Base-by-base conservation (phyloP, 2,113 vertebrate species). In the Halichoeres trimaculatus region DNA sequence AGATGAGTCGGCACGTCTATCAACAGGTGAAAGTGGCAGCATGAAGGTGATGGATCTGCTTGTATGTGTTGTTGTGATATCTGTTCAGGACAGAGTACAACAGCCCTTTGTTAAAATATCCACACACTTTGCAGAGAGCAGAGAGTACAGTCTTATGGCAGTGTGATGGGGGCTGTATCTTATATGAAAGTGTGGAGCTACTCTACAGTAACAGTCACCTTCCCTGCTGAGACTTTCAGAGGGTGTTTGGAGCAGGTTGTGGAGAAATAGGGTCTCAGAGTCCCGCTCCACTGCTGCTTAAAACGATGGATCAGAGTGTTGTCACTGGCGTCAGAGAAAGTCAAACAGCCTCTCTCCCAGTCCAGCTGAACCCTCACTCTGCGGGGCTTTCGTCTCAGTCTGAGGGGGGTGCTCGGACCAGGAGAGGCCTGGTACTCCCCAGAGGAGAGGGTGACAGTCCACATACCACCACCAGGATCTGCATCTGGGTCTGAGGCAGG, bases 311-410 rank as follows among this genome's bases (percentile, higher is more conserved):
- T 78, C 40, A 90, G 38, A 0, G 74, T 63, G 70, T 90, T 91
- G 76, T 90, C 90, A 10, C 48, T n/a, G 54, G 75, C 81, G 14
- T 91, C 88, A 0, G 88, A 91, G 52, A 91, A 90, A 14, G 62
- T 88, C 6, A 91, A 78, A 45, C 84, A 67, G 2, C 88, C 90
- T 8, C 70, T 74, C 24, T 89, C 90, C 83, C 84, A 91, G 73
- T 91, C 90, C 64, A 91, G 64, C 73, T 91, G 90, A 36, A 91
- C 71, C 2, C 81, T 62, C 22, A 91, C 61, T 52, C 56, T 75
- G 54, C 70, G 45, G 12, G 87, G 88, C 52, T 75, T 90, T 61
- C 70, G 80, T 16, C 57, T 74, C 45, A 90, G 34, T 3, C 19
- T 11, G 0, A 94, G 75, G 0, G 83, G 57, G 14, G 52, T 54